Conservation (phyloP, 2,113 vertebrate species). For the Thymallus thymallus region DNA sequence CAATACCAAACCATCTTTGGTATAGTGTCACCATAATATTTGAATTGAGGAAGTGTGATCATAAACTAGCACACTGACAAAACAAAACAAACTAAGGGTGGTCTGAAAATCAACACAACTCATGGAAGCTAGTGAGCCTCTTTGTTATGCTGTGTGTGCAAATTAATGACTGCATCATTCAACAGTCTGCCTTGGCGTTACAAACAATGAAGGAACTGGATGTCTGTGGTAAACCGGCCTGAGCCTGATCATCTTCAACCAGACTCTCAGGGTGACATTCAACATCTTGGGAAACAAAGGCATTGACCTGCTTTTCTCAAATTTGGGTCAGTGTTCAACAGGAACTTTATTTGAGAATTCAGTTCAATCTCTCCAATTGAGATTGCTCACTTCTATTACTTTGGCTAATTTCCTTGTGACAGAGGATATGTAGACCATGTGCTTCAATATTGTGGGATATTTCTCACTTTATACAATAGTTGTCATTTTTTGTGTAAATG, state of each 20-base stretch:
- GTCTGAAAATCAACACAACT: slow-evolving; percentile 52
- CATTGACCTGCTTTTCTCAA: neutral
- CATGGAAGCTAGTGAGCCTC: slow-evolving; percentile 48
- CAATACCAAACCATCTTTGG: too few relatives aligned
- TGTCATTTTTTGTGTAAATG: too few relatives aligned
- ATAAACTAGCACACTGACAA: too few relatives aligned
- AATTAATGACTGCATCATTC: neutral
- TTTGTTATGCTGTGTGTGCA: slow-evolving; percentile 47
- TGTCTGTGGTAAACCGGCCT: neutral
- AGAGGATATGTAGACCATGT: neutral
- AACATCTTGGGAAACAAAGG: neutral
- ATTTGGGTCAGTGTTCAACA: neutral
- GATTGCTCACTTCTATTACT: neutral
- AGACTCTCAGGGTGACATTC: neutral
- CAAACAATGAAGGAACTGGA: neutral
- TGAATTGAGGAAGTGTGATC: too few relatives aligned
- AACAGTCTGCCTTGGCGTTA: neutral
- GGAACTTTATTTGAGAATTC: neutral
- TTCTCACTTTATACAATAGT: neutral
- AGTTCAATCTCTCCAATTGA: neutral
- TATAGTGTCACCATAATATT: too few relatives aligned
- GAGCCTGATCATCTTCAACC: neutral
- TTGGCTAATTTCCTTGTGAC: neutral
- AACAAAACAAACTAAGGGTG: slow-evolving; percentile 13
- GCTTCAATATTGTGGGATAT: neutral